Conservation (phyloP, 2,888 invertebrate genomes). For the Phaonia tiefii region DNA sequence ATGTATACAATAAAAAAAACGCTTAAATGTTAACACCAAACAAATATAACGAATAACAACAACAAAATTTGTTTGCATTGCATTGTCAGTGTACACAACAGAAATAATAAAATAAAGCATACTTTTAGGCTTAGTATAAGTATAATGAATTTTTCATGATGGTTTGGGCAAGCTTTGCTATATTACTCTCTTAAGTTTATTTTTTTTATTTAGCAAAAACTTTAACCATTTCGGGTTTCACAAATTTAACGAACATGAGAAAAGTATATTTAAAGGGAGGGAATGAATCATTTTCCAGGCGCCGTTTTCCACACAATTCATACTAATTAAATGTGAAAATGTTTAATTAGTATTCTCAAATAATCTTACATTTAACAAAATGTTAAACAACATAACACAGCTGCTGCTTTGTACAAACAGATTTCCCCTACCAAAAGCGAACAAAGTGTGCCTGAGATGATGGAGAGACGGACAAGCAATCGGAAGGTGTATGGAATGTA, state of each 20-base stretch:
- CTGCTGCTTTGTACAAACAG: background rate
- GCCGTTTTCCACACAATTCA: conserved; percentile 7
- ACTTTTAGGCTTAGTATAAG: conserved; percentile 52
- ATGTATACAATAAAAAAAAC: background rate
- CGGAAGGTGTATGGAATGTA: too few relatives aligned
- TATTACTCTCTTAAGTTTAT: background rate
- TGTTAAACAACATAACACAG: background rate
- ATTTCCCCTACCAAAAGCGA: too few relatives aligned
- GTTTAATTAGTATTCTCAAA: conserved; percentile 35
- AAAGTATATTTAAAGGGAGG: background rate
- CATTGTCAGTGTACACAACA: too few relatives aligned
- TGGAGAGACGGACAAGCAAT: too few relatives aligned
- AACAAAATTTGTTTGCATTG: background rate
- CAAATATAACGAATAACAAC: background rate
- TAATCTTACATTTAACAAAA: background rate
- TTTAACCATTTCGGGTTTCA: conserved; percentile 10
- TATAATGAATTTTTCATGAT: background rate
- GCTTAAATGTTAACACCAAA: background rate
- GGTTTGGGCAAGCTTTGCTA: too few relatives aligned
- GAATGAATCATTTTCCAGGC: background rate
- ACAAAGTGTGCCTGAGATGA: too few relatives aligned
- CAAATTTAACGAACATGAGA: too few relatives aligned
- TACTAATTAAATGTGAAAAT: conserved; percentile 34
- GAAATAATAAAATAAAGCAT: too few relatives aligned
- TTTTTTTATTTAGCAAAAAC: conserved; percentile 12